Evolutionary conservation across 1,140 invertebrate species (phyloP).

Genomic region (Camponotus pennsylvanicus): DNA sequence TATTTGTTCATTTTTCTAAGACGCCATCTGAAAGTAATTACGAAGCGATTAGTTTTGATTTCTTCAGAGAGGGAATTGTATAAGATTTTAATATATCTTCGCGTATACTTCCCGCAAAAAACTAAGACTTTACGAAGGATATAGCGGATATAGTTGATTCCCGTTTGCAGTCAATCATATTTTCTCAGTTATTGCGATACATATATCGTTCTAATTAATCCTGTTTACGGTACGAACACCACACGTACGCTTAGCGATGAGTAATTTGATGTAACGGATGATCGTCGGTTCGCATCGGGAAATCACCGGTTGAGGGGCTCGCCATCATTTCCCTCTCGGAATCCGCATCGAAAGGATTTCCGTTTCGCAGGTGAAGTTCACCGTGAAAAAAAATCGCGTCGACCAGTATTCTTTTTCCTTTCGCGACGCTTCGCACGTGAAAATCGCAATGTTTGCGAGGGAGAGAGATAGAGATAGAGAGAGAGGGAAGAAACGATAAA

Average conservation of each 20-base stretch:
- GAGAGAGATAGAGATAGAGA: background rate
- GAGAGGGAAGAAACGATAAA: background rate
- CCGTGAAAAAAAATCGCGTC: conserved; percentile 19
- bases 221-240: conserved; percentile 1
- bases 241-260: background rate
- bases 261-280: conserved; percentile 43
- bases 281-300: conserved; percentile 24
- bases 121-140: background rate
- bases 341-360: conserved; percentile 43
- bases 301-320: conserved; percentile 27
- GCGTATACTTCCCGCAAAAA: background rate
- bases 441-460: background rate
- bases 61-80: background rate
- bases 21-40: background rate
- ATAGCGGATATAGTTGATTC: background rate
- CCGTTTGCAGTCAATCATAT: conserved; percentile 1
- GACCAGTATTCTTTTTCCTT: conserved; percentile 50
- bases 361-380: conserved; percentile 51
- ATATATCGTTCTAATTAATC: conserved; percentile 44
- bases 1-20: background rate
- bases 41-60: background rate
- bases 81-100: background rate
- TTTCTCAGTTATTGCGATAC: conserved; percentile 19
- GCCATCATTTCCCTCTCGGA: conserved; percentile 48
- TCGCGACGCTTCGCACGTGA: conserved; percentile 42